Percentiles rank a stretch among this genome's conserved stretches.
Conservation (phyloP, 2,888 invertebrate species). For the Pristionchus maxplancki region DNA sequence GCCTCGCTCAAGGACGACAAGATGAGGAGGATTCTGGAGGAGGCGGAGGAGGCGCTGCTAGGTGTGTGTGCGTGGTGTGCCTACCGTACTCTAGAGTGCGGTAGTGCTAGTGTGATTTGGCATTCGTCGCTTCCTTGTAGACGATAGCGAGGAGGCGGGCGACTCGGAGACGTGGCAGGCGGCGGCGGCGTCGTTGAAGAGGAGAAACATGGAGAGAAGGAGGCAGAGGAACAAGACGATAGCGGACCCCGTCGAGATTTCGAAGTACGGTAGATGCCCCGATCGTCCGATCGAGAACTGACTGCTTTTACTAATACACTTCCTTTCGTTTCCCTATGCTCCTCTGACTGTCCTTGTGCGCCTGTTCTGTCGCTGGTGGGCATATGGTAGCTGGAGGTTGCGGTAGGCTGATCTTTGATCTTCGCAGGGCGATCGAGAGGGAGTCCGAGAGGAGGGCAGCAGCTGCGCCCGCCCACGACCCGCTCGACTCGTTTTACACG, state of each 20-base stretch:
- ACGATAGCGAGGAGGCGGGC: conserved; percentile 36
- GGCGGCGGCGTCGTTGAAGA: conserved; percentile 43
- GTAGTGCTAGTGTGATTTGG: not conserved
- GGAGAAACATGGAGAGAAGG: conserved; percentile 68
- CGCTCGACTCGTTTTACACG: conserved; percentile 47
- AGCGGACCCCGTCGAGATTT: conserved; percentile 70
- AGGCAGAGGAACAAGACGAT: conserved; percentile 73
- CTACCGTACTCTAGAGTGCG: not conserved
- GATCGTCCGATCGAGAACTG: not conserved
- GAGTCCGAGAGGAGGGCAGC: conserved; percentile 50
- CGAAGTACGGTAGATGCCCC: conserved; percentile 21
- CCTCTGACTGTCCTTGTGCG: not conserved
- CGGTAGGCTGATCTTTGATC: conserved; percentile 37
- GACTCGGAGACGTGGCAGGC: conserved; percentile 46
- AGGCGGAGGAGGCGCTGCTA: conserved; percentile 18
- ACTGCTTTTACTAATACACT: not conserved
- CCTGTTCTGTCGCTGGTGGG: not conserved
- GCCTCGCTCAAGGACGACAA: not conserved
- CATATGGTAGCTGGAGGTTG: not conserved
- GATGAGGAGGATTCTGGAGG: conserved; percentile 31
- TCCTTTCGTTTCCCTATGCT: not conserved
- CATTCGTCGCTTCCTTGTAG: conserved; percentile 23
- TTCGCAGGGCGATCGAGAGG: conserved; percentile 60
- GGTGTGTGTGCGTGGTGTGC: conserved; percentile 45
- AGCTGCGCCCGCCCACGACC: not conserved